Conservation (phyloP, 1,140 invertebrate species). For the Zophobas atratus region DNA sequence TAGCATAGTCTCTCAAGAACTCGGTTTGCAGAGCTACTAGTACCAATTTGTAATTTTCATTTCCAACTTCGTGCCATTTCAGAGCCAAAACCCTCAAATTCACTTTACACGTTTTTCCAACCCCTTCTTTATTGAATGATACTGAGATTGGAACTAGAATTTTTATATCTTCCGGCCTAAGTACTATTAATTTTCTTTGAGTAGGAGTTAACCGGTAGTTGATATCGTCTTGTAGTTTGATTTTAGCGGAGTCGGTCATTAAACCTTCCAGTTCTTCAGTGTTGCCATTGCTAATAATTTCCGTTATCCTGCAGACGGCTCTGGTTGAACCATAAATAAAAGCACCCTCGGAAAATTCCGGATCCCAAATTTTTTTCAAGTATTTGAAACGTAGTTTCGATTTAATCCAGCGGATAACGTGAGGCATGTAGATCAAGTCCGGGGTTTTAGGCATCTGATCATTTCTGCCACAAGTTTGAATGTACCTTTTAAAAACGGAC, state of each 20-base stretch:
- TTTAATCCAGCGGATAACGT: conserved; percentile 64
- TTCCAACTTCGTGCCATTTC: conserved; percentile 61
- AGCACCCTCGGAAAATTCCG: conserved; percentile 65
- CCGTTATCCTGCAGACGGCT: conserved; percentile 64
- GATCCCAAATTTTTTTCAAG: conserved; percentile 64
- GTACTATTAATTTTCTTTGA: conserved; percentile 61
- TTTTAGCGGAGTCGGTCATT: conserved; percentile 56
- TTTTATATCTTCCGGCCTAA: conserved; percentile 65
- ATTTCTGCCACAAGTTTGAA: conserved; percentile 3
- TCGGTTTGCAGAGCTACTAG: conserved; percentile 65
- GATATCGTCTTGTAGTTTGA: conserved; percentile 60
- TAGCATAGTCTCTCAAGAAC: conserved; percentile 63
- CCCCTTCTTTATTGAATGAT: conserved; percentile 52
- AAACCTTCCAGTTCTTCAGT: conserved; percentile 59
- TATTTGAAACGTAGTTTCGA: conserved; percentile 65
- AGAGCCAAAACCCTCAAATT: conserved; percentile 59
- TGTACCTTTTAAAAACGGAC: not conserved
- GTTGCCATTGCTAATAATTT: conserved; percentile 62
- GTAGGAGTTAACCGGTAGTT: conserved; percentile 53
- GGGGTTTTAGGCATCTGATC: conserved; percentile 60
- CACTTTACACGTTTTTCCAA: conserved; percentile 58
- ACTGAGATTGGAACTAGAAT: conserved; percentile 64
- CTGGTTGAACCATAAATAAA: conserved; percentile 65
- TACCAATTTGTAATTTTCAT: conserved; percentile 58
- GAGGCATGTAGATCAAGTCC: conserved; percentile 65